phyloP scores from a whole-genome alignment of 2,888 invertebrate species.

The Thera britannica region DNA sequence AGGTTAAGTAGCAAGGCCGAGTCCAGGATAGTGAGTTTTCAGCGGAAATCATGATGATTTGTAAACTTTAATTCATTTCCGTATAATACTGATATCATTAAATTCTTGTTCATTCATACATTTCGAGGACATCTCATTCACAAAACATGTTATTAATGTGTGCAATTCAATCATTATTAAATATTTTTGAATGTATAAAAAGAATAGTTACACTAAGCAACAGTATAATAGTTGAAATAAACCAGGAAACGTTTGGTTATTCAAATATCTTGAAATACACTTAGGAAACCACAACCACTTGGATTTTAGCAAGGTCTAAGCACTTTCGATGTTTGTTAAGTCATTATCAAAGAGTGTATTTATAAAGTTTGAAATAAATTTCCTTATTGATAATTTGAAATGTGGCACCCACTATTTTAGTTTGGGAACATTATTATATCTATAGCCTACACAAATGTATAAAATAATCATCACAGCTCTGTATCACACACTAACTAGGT shows the following conservation, averaged over 20 bases:
- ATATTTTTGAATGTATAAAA: not conserved
- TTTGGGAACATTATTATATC: too few relatives aligned
- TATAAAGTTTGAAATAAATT: constrained; percentile 1
- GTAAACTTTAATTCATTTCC: constrained; percentile 1
- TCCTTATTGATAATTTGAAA: not conserved
- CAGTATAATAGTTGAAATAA: not conserved
- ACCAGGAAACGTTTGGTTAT: constrained; percentile 17
- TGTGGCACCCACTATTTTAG: too few relatives aligned
- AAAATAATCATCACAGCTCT: too few relatives aligned
- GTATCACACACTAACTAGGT: too few relatives aligned
- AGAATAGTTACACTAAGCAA: not conserved
- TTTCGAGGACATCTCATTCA: not conserved
- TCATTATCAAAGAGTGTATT: constrained; percentile 12
- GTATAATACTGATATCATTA: not conserved
- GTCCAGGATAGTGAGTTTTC: not conserved
- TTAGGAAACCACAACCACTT: constrained; percentile 19
- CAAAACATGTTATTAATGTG: too few relatives aligned
- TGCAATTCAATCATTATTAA: not conserved
- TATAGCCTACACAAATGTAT: too few relatives aligned
- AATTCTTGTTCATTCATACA: not conserved
- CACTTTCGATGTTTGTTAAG: constrained; percentile 25
- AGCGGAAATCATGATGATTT: constrained; percentile 1
- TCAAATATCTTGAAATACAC: constrained; percentile 23
- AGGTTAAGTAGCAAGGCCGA: not conserved
- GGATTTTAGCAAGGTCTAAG: constrained; percentile 20